phyloP scores from a whole-genome alignment of 2,888 invertebrate species.

The Agrochola litura region DNA sequence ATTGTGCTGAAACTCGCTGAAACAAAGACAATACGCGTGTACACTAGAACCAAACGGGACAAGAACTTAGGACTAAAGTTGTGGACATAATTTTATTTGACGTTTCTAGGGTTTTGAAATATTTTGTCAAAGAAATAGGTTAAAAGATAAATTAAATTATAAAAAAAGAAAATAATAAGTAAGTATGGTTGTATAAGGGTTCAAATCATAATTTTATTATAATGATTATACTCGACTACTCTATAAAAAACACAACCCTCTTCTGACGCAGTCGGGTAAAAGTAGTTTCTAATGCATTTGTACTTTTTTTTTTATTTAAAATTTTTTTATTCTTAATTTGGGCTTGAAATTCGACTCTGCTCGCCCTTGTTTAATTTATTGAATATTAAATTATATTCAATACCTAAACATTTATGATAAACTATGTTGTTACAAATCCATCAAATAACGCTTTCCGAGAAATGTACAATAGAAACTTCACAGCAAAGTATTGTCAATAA shows the following conservation, averaged over 20 bases:
- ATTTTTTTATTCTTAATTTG: too few relatives aligned
- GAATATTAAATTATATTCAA: not conserved
- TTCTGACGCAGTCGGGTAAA: too few relatives aligned
- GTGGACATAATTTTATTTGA: not conserved
- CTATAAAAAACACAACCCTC: too few relatives aligned
- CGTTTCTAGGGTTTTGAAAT: not conserved
- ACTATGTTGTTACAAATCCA: conserved; percentile 19
- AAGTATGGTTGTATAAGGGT: too few relatives aligned
- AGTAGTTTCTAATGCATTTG: too few relatives aligned
- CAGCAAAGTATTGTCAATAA: conserved; percentile 46
- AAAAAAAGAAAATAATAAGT: too few relatives aligned
- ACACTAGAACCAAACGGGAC: conserved; percentile 5
- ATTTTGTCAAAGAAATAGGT: not conserved
- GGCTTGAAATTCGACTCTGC: not conserved
- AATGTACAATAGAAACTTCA: conserved; percentile 32
- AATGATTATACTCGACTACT: too few relatives aligned
- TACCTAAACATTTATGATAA: not conserved
- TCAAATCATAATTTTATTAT: too few relatives aligned
- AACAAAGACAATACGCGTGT: conserved; percentile 33
- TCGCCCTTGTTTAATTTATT: not conserved
- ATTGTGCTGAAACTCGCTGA: conserved; percentile 41
- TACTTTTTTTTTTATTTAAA: too few relatives aligned
- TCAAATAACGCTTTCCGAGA: conserved; percentile 22
- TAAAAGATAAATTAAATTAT: too few relatives aligned
- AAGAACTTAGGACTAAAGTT: not conserved